These are phyloP conservation scores for Platanista minor DNA, from an alignment of 2,113 vertebrate genomes.

Conservation along the genomic window DNA sequence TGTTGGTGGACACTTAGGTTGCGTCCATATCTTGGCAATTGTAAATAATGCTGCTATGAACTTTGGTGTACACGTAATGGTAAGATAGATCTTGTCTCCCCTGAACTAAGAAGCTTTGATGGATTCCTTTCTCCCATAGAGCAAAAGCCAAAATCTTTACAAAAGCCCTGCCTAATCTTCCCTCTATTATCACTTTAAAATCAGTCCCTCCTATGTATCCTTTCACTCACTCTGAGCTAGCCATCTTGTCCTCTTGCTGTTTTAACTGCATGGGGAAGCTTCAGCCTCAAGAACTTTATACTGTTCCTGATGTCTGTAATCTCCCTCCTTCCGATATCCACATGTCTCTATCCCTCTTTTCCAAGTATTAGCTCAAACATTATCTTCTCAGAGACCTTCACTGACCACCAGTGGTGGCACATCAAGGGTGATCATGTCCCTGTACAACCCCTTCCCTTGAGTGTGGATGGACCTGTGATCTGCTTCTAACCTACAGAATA, in stretches of 20 bases:
- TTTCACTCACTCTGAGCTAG: neutral
- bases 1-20: neutral
- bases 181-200: neutral
- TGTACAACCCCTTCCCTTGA: neutral
- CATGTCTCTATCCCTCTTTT: neutral
- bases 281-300: neutral
- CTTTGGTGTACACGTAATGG: neutral
- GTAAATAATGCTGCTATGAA: neutral
- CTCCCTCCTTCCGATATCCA: neutral
- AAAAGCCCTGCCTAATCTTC: neutral
- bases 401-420: neutral
- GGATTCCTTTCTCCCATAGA: neutral
- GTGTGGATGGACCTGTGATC: neutral
- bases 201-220: neutral
- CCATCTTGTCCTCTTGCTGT: neutral
- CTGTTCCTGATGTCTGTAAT: neutral
- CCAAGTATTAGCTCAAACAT: neutral
- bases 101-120: neutral
- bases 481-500: neutral
- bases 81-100: neutral
- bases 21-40: neutral
- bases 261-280: neutral
- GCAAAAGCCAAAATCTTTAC: neutral
- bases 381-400: neutral
- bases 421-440: accelerated